These are phyloP conservation scores for Eupristina koningsbergeri DNA, from an alignment of 1,140 invertebrate genomes.

Conservation along the genomic window DNA sequence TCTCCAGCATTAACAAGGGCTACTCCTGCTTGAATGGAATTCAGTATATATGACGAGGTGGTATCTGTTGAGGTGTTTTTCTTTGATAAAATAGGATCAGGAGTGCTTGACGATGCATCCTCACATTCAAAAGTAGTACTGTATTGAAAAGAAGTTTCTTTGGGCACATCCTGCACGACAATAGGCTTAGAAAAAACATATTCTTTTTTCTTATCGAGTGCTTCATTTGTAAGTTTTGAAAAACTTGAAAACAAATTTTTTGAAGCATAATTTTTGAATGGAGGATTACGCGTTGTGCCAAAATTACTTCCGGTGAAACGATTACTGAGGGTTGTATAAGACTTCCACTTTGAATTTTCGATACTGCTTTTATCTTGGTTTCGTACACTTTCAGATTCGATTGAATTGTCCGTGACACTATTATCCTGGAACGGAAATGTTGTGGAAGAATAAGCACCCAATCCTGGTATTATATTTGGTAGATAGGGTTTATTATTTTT, in stretches of 20 bases:
- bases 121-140: constrained; percentile 57
- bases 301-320: neutral
- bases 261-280: constrained; percentile 15
- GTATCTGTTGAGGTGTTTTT: constrained; percentile 44
- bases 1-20: constrained; percentile 64
- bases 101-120: constrained; percentile 36
- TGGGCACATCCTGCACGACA: constrained; percentile 61
- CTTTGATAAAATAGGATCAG: constrained; percentile 1
- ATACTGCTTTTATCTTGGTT: neutral
- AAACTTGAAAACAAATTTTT: neutral
- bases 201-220: constrained; percentile 7
- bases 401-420: constrained; percentile 21
- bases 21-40: constrained; percentile 71
- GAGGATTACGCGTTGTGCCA: constrained; percentile 18
- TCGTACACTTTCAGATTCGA: neutral
- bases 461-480: constrained; percentile 27
- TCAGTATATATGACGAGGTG: constrained; percentile 63
- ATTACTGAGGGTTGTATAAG: neutral
- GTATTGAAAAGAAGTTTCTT: constrained; percentile 51
- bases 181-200: constrained; percentile 64
- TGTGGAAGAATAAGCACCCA: constrained; percentile 34
- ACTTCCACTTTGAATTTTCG: neutral
- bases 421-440: neutral
- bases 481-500: constrained; percentile 20
- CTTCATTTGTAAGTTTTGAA: neutral